Conservation (phyloP, 30 jellyfish, hydroid and myxozoan species). For the Chrysaora quinquecirrha region DNA sequence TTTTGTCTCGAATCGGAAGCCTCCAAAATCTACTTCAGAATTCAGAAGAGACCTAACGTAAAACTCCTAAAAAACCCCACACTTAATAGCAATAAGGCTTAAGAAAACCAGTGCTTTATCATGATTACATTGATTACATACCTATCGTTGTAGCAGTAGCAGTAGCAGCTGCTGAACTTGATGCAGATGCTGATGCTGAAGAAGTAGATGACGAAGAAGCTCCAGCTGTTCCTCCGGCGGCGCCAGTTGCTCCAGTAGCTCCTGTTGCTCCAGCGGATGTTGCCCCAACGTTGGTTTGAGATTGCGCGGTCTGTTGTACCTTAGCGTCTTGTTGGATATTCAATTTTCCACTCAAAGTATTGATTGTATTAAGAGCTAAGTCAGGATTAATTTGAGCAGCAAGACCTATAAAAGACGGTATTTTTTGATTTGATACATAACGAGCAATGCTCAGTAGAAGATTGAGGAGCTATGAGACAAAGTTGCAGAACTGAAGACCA, state of each 20-base stretch:
- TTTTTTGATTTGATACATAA: too few species aligned
- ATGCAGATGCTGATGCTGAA: conserved; percentile 23
- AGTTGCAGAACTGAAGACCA: too few species aligned
- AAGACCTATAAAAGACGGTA: conserved; percentile 18
- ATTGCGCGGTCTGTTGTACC: conserved; percentile 12
- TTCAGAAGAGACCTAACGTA: too few species aligned
- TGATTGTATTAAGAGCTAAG: conserved; percentile 39
- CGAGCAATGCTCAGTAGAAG: too few species aligned
- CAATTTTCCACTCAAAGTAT: conserved; percentile 42
- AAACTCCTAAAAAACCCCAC: too few species aligned
- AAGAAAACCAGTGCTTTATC: too few species aligned
- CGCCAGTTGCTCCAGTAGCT: conserved; percentile 27
- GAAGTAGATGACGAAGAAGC: conserved; percentile 43
- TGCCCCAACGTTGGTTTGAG: conserved; percentile 6
- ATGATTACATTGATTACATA: background rate
- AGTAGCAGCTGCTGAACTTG: conserved; percentile 23
- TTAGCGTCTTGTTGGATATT: conserved; percentile 45
- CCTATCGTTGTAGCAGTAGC: conserved; percentile 46
- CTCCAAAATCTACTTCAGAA: too few species aligned
- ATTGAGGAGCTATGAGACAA: too few species aligned
- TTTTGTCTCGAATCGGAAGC: too few species aligned
- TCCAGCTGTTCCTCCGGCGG: conserved; percentile 23
- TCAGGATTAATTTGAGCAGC: conserved; percentile 68
- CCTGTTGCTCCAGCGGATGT: conserved; percentile 22
- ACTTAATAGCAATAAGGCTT: too few species aligned